Base-by-base conservation (phyloP, 2,797 vertebrate species). In the Acestrorhynchus altus region DNA sequence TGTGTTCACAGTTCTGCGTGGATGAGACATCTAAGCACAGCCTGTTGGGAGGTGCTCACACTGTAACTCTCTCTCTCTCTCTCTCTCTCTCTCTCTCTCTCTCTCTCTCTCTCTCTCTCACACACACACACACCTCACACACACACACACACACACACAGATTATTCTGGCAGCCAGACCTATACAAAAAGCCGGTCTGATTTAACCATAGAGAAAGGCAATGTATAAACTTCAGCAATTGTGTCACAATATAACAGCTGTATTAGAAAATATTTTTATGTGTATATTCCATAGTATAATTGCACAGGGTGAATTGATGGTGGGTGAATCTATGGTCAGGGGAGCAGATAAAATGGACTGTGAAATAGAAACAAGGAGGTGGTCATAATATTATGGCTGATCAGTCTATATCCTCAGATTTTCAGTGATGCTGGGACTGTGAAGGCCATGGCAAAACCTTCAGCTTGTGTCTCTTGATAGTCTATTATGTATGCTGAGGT, bases 11-110 rank as follows among this genome's bases (percentile, higher is more conserved):
- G 88, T 82, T 89, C 89, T 88, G 89, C 86, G 86, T 90, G 90
- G 91, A 91, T 91, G 89, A 93, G 92, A 93, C 91, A 93, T 91
- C 90, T 90, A 92, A 82, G 79, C 87, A 79, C 87, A 83, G 90
- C 90, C 90, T 91, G 91, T 91, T 90, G 92, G 90, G 90, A 91
- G 90, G 91, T 87, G 87, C 88, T 90, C 86, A 59, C 87, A 87
- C 85, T 88, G 86, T 83, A 86, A 87, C 89, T 87, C 91, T 92
- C 54, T 57, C 24, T 52, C 51, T 52, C 47, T 49, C 15, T 49
- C 44, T 11, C 64, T 11, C 40, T 4, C n/a, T 12, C 64, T 12
- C 40, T 13, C 51, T n/a, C n/a, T n/a, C n/a, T n/a, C n/a, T n/a
- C n/a, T n/a, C n/a, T n/a, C n/a, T 20, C 51, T 8, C 51, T 20